Evolutionary conservation across 2,888 invertebrate genomes (phyloP).

Genomic region (Melanargia galathea): DNA sequence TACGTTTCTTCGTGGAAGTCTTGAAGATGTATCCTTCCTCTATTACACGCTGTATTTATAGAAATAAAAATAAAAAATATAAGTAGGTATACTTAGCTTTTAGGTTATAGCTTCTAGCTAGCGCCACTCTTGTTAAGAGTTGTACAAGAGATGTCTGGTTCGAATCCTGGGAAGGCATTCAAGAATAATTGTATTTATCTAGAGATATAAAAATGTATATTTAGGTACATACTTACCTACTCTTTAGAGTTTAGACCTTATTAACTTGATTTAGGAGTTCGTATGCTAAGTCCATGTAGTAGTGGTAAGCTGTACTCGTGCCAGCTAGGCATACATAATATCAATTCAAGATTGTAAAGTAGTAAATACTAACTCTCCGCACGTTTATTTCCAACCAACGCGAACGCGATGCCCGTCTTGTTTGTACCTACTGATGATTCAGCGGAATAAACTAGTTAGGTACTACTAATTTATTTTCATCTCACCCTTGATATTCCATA

Average conservation of each 20-base stretch:
- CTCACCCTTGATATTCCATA: conserved; percentile 37
- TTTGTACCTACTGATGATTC: conserved; percentile 40
- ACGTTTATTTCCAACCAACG: conserved; percentile 33
- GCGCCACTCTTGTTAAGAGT: no score
- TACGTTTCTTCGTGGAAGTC: no score
- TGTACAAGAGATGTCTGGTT: not conserved
- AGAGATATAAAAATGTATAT: no score
- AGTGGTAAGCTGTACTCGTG: not conserved
- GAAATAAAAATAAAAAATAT: no score
- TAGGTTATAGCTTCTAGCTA: no score
- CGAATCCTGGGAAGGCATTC: not conserved
- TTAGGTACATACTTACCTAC: no score
- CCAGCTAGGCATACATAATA: conserved; percentile 26
- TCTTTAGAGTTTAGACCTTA: no score
- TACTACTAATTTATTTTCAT: conserved; percentile 49
- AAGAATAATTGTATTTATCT: no score
- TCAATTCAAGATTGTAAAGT: conserved; percentile 36
- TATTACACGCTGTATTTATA: no score
- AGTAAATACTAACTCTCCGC: conserved; percentile 30
- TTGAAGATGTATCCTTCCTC: no score
- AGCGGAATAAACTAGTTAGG: conserved; percentile 31
- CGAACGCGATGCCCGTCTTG: conserved; percentile 17
- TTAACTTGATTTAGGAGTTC: no score
- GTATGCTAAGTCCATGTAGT: conserved; percentile 22
- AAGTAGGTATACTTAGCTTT: no score